Evolutionary conservation across 2,113 vertebrate species (phyloP).

Genomic region (Psettodes erumei): DNA sequence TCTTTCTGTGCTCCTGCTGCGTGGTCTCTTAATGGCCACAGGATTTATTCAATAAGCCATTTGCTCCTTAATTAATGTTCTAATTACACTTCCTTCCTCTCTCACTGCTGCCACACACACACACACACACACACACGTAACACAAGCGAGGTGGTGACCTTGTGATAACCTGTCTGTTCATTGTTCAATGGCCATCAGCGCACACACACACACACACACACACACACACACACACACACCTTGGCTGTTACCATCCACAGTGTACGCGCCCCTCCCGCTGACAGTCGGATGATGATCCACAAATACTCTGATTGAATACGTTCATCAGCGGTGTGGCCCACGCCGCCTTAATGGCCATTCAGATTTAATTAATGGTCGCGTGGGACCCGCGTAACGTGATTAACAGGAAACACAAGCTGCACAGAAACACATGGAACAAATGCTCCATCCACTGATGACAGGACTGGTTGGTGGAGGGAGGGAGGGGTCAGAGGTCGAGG

Average conservation of each 20-base stretch:
- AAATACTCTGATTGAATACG: conserved; percentile 90
- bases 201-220: conserved; percentile 65
- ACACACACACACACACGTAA: conserved; percentile 77
- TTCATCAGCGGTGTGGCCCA: conserved; percentile 87
- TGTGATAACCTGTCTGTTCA: conserved; percentile 93
- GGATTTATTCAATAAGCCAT: conserved; percentile 88
- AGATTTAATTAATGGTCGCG: conserved; percentile 91
- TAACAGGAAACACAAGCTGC: neutral
- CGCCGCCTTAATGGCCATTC: conserved; percentile 91
- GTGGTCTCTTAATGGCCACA: conserved; percentile 81
- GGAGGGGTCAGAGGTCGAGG: neutral
- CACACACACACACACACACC: conserved; percentile 81
- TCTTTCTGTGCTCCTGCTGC: conserved; percentile 10
- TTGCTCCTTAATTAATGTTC: conserved; percentile 87
- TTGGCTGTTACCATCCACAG: conserved; percentile 89
- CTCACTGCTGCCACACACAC: conserved; percentile 35
- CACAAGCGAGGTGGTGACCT: conserved; percentile 88
- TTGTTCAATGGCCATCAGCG: conserved; percentile 84
- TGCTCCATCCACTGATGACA: neutral
- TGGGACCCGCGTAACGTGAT: neutral
- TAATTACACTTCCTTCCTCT: conserved; percentile 85
- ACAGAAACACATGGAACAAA: neutral
- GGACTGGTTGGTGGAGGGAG: too few species aligned
- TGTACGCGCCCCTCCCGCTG: conserved; percentile 90
- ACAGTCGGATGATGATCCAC: conserved; percentile 83